Evolutionary conservation across 2,797 vertebrate genomes (phyloP), one percentile per base, ranked within the genome.

Genomic region (Setipinna tenuifilis): DNA sequence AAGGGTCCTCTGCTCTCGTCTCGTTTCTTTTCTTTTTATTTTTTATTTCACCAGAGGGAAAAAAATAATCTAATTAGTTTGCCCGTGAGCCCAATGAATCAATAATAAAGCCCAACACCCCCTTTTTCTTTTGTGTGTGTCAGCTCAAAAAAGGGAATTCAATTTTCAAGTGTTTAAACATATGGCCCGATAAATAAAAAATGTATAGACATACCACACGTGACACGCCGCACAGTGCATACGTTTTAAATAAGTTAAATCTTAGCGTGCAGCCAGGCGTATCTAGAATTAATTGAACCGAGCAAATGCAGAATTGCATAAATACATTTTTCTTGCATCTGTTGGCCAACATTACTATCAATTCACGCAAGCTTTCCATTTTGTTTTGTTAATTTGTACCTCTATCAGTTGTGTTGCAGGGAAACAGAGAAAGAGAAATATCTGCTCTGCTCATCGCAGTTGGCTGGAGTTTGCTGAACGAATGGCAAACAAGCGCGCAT

Each of bases 41-140:
- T 75, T 44, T 78, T 21, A 44, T 21, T 44, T 44, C 2, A 17
- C 35, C 6, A 19, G 35, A 44, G 17, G 14, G 11, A 21, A 44
- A 44, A 78, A 41, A 78, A 19, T 31, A 3, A 75, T 78, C 71
- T 78, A 44, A 78, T 78, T 44, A 78, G 71, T 41, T 41, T 41
- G 71, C 71, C 71, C 41, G 71, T 78, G 35, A 88, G 88, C 91
- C 91, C 91, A 90, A 87, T 90, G 86, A 94, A 92, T 95, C 93
- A 93, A 92, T 90, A 87, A 88, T 83, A 85, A 85, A 85, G 88
- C 86, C 89, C 82, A n/a, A n/a, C n/a, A 85, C 88, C 87, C 41
- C 44, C 3, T 35, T 78, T 78, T 78, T 78, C 71, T 78, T 78
- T 78, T 78, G 71, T 78, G 6, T 54, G 71, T 78, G 71, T 44